Conservation (phyloP, 2,888 invertebrate species). For the Aporophyla lueneburgensis region DNA sequence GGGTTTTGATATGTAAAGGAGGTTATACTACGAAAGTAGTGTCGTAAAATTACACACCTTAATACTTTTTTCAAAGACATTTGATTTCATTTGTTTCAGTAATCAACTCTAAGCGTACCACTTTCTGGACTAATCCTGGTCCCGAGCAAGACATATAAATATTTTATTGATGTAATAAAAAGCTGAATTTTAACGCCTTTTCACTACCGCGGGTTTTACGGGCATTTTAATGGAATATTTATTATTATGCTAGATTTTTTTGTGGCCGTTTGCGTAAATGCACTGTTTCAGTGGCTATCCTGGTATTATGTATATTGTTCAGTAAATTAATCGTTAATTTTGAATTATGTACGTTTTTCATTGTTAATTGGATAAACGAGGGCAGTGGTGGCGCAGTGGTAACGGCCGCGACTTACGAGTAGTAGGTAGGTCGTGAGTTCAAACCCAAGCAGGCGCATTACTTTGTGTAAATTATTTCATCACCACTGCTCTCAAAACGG, state of each 20-base stretch:
- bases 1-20: no score
- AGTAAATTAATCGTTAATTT: slow-evolving; percentile 22
- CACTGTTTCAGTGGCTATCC: slow-evolving; percentile 33
- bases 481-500: no score
- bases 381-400: no score
- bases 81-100: neutral
- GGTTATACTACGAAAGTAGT: no score
- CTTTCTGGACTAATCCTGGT: neutral
- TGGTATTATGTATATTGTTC: slow-evolving; percentile 1
- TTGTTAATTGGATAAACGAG: no score
- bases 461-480: no score
- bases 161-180: slow-evolving; percentile 72
- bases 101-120: neutral
- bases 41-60: no score
- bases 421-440: no score
- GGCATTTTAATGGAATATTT: slow-evolving; percentile 72
- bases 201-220: slow-evolving; percentile 72
- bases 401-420: no score
- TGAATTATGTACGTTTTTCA: neutral
- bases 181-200: slow-evolving; percentile 76
- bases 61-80: neutral
- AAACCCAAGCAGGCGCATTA: no score
- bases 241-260: slow-evolving; percentile 65
- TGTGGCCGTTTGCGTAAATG: slow-evolving; percentile 55
- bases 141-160: slow-evolving; percentile 48